Base-by-base conservation (phyloP, 2,888 invertebrate species). In the Drosophila nr. perissopoda region DNA sequence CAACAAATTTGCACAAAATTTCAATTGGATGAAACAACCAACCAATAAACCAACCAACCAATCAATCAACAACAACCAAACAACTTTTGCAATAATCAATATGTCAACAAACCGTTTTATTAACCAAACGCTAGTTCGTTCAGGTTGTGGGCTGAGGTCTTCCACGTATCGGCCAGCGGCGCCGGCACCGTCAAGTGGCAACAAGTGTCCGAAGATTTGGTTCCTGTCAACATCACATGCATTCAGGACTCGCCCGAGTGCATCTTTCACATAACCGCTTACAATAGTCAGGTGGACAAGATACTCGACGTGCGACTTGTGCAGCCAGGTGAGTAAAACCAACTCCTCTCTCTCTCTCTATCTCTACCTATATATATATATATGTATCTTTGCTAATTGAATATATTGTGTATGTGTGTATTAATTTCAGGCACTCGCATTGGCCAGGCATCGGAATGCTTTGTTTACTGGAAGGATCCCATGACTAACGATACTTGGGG, bases 401-500 rank as follows among this genome's bases (percentile, higher is more conserved):
- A 52, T 40, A 18, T 33, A 33, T 34, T 1, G 4, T 2, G n/a
- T 54, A 38, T 53, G 18, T 59, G 25, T 52, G 27, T 31, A 11
- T 25, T 33, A 51, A 31, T 56, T 82, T 94, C 93, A 98, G 99
- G 98, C 69, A 99, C 99, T 63, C 96, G 98, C 87, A 97, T 99
- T 92, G 98, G 98, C 29, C 99, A 99, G 94, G 99, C 99, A 49
- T 99, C 99, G 45, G 99, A 99, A 94, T 99, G 99, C 94, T 99
- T 99, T 94, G 98, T 99, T 69, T 99, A 99, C 94, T 99, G 99
- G 99, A 98, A 98, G 93, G 99, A 99, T 94, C 97, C 98, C 57
- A 97, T 97, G 96, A 98, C 97, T 90, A 97, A 97, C 93, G 98
- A 98, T 93, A 99, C 99, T 51, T 99, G 99, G 99, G 99, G 99